Percentiles rank a stretch among this genome's conserved stretches.
Conservation (phyloP, 2,888 invertebrate species). For the Watsonalla binaria region DNA sequence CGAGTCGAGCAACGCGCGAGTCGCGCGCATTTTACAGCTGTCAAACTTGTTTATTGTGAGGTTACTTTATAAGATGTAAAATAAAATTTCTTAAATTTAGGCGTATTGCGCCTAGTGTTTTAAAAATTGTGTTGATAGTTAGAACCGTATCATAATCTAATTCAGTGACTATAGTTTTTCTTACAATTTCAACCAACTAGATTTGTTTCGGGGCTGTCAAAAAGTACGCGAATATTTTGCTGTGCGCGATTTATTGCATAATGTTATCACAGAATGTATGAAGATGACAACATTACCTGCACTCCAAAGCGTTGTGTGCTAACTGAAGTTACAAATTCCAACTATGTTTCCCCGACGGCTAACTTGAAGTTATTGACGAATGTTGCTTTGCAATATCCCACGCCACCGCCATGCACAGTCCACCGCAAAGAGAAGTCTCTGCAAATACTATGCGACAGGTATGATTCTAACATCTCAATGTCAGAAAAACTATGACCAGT, state of each 20-base stretch:
- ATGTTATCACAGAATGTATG: conserved; percentile 75
- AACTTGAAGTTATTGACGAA: conserved; percentile 83
- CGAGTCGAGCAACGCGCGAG: conserved; percentile 17
- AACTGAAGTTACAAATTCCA: conserved; percentile 76
- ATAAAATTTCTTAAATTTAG: conserved; percentile 8
- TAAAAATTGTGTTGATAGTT: background rate
- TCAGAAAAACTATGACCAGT: background rate
- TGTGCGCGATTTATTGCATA: conserved; percentile 55
- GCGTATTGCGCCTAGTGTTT: background rate
- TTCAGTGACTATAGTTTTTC: conserved; percentile 12
- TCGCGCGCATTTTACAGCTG: conserved; percentile 66
- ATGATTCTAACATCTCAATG: conserved; percentile 20
- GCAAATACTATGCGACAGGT: conserved; percentile 80
- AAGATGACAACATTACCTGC: conserved; percentile 71
- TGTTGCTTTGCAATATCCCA: conserved; percentile 78
- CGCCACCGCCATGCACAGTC: conserved; percentile 69
- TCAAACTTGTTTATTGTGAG: conserved; percentile 72
- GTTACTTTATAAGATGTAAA: conserved; percentile 39
- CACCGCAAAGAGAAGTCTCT: conserved; percentile 80
- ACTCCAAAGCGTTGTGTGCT: conserved; percentile 76
- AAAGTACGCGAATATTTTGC: conserved; percentile 71
- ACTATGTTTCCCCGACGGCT: conserved; percentile 81
- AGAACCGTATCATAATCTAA: conserved; percentile 5
- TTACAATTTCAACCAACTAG: conserved; percentile 49
- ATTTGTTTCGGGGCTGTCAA: conserved; percentile 54